Conservation (phyloP, 2,113 vertebrate genomes). For the Pithys albifrons region DNA sequence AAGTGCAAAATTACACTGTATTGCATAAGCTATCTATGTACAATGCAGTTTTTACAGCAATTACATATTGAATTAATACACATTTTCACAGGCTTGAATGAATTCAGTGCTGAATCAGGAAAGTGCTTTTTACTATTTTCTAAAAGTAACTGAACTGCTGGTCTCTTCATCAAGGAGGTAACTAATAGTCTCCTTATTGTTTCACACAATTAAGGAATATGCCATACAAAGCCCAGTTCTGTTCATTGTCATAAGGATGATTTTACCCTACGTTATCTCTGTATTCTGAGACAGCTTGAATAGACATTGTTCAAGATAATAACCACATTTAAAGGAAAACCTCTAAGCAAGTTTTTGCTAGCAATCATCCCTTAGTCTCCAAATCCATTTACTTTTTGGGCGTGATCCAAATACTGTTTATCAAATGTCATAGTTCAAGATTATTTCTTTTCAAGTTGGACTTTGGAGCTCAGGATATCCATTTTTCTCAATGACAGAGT, state of each 20-base stretch:
- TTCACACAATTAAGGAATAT: neutral
- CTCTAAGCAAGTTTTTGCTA: neutral
- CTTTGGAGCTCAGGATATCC: neutral
- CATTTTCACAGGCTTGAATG: slow-evolving; percentile 37
- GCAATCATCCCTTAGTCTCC: neutral
- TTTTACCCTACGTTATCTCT: neutral
- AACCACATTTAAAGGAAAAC: neutral
- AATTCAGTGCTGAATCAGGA: slow-evolving; percentile 34
- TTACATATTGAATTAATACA: slow-evolving; percentile 67
- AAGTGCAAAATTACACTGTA: slow-evolving; percentile 44
- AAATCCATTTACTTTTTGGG: neutral
- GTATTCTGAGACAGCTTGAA: neutral
- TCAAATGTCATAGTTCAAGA: neutral
- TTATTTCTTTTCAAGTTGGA: neutral
- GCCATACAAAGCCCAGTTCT: neutral
- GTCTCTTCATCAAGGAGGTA: neutral
- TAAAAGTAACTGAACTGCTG: neutral
- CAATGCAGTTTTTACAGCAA: slow-evolving; percentile 3
- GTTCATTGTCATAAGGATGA: neutral
- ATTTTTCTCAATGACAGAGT: neutral
- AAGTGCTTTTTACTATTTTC: slow-evolving; percentile 3
- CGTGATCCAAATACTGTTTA: neutral
- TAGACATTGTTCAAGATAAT: neutral
- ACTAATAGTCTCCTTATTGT: slow-evolving; percentile 35
- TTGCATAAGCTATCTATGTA: slow-evolving; percentile 21